phyloP scores from a whole-genome alignment of 2,797 vertebrate genomes.

The Melanotaenia pygmaea region DNA sequence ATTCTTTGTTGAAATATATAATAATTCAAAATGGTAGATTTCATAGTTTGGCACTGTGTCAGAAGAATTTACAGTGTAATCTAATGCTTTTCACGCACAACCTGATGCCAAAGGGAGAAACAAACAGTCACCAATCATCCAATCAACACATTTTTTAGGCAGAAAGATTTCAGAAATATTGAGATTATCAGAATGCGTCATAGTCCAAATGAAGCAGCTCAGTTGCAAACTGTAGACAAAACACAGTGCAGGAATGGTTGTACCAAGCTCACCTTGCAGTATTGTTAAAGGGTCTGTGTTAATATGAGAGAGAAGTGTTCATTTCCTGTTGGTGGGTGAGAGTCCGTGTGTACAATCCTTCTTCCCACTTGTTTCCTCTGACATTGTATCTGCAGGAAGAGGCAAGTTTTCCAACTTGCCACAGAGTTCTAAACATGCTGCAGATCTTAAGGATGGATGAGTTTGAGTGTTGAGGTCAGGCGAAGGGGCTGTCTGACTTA shows the following conservation, averaged over 20 bases:
- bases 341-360: conserved; percentile 17
- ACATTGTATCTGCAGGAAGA: conserved; percentile 14
- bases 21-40: conserved; percentile 35
- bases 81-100: conserved; percentile 55
- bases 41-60: conserved; percentile 66
- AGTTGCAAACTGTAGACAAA: conserved; percentile 49
- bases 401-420: neutral
- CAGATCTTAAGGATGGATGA: conserved; percentile 11
- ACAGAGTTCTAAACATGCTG: conserved; percentile 28
- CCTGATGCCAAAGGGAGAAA: conserved; percentile 20
- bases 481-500: conserved; percentile 87
- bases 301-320: conserved; percentile 76
- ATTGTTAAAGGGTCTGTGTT: conserved; percentile 72
- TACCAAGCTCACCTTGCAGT: conserved; percentile 65
- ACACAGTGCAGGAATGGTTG: conserved; percentile 67
- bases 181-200: conserved; percentile 34
- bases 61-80: conserved; percentile 60
- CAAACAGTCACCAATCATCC: conserved; percentile 29
- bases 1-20: conserved; percentile 14
- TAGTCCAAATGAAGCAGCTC: conserved; percentile 50
- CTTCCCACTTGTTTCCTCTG: conserved; percentile 7
- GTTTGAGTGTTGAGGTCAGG: conserved; percentile 72
- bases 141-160: conserved; percentile 32
- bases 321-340: conserved; percentile 58
- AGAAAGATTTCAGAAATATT: conserved; percentile 12